Evolutionary conservation across 2,113 vertebrate species (phyloP).

Genomic region (Poeciliopsis occidentalis): DNA sequence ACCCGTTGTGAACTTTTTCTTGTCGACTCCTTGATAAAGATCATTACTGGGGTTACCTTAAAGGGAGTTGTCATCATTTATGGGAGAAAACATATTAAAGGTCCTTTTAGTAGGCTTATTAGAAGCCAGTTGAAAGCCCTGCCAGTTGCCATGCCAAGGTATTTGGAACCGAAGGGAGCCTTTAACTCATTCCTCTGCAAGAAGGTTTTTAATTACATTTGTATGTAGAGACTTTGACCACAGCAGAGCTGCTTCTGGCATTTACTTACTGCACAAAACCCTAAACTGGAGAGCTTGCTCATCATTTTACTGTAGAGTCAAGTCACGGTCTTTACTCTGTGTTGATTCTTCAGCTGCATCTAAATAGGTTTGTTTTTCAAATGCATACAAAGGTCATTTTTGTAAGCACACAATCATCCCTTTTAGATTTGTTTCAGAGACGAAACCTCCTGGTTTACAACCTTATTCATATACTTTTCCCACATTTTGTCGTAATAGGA

Average conservation of each 20-base stretch:
- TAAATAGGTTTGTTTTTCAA: conserved; percentile 52
- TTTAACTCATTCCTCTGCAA: conserved; percentile 55
- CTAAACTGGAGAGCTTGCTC: conserved; percentile 47
- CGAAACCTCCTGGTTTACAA: not conserved
- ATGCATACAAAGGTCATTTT: conserved; percentile 41
- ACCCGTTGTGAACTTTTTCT: conserved; percentile 58
- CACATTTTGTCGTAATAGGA: not conserved
- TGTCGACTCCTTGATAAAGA: conserved; percentile 66
- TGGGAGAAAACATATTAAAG: conserved; percentile 71
- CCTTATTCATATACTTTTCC: not conserved
- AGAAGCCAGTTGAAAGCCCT: conserved; percentile 51
- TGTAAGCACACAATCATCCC: conserved; percentile 20
- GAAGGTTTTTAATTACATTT: conserved; percentile 66
- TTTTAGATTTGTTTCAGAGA: not conserved
- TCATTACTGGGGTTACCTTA: conserved; percentile 63
- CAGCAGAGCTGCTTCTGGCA: conserved; percentile 20
- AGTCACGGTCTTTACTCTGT: conserved; percentile 54
- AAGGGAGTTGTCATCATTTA: conserved; percentile 73
- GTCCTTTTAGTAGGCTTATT: conserved; percentile 56
- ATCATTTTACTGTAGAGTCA: conserved; percentile 55
- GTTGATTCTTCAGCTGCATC: conserved; percentile 40
- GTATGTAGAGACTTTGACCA: conserved; percentile 37
- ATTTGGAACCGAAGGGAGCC: conserved; percentile 47
- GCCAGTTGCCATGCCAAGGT: conserved; percentile 56
- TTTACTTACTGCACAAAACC: conserved; percentile 43